Evolutionary conservation across 2,888 invertebrate genomes (phyloP).

Genomic region (Perdita meconis): DNA sequence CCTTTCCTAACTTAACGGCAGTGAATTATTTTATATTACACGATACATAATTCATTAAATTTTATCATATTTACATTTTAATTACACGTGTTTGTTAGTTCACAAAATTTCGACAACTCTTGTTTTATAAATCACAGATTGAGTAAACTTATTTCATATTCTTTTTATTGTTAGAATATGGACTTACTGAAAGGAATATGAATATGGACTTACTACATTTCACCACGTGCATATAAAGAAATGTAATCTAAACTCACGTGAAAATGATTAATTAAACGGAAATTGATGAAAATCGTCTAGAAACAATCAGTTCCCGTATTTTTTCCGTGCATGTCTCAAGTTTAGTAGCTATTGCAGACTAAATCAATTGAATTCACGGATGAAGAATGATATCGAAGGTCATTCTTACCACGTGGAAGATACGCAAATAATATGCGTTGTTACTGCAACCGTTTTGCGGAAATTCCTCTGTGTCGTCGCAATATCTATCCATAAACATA

Average conservation of each 20-base stretch:
- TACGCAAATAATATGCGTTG: conserved; percentile 18
- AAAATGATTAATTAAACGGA: not conserved
- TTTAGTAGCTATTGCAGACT: not conserved
- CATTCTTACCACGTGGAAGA: conserved; percentile 27
- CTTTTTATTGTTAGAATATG: too few relatives aligned
- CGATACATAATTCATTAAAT: too few relatives aligned
- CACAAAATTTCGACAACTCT: too few relatives aligned
- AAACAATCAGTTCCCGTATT: not conserved
- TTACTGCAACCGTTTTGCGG: conserved; percentile 41
- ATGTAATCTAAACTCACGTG: not conserved
- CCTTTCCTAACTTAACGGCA: too few relatives aligned
- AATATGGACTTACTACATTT: too few relatives aligned
- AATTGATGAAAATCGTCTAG: not conserved
- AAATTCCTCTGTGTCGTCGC: conserved; percentile 61
- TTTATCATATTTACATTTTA: too few relatives aligned
- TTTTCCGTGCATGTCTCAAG: not conserved
- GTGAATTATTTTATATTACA: too few relatives aligned
- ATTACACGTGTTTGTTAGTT: too few relatives aligned
- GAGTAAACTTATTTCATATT: too few relatives aligned
- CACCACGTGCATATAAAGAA: not conserved
- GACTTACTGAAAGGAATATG: too few relatives aligned
- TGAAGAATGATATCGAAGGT: conserved; percentile 28
- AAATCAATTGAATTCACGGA: conserved; percentile 6
- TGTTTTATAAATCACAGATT: not conserved
- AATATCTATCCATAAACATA: conserved; percentile 13